Evolutionary conservation across 2,113 vertebrate species (phyloP).

Genomic region (Cololabis saira): DNA sequence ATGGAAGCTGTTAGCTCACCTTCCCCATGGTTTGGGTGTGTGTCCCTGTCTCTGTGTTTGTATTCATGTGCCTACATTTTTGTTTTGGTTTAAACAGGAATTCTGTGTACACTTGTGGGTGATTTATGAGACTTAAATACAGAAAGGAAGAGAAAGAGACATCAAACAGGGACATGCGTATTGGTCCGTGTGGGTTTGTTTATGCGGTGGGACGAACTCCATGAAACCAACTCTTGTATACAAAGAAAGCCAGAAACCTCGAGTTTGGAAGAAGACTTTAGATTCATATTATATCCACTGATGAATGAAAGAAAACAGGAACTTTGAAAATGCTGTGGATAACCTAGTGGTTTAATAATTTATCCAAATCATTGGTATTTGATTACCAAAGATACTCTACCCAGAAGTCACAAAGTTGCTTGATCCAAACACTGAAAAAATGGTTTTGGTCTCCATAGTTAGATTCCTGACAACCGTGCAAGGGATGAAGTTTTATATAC

Average conservation of each 20-base stretch:
- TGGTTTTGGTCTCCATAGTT: no score
- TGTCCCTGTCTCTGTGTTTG: conserved; percentile 13
- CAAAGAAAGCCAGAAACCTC: background rate
- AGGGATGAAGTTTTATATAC: no score
- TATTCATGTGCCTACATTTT: conserved; percentile 20
- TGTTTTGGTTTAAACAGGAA: conserved; percentile 18
- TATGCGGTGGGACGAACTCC: background rate
- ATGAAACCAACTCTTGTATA: background rate
- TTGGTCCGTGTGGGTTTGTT: conserved; percentile 4
- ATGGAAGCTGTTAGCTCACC: conserved; percentile 63
- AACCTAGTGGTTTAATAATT: conserved; percentile 2
- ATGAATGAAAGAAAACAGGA: conserved; percentile 9
- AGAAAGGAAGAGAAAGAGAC: background rate
- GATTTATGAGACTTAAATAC: conserved; percentile 28
- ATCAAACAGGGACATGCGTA: conserved; percentile 14
- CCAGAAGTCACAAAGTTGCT: no score
- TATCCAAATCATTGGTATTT: no score
- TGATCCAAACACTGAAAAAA: no score
- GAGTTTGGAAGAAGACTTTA: background rate
- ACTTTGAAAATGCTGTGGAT: background rate
- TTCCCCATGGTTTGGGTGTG: conserved; percentile 21
- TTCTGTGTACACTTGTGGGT: conserved; percentile 24
- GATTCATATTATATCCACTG: background rate
- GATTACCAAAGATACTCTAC: no score
- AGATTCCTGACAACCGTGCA: no score